Conservation (phyloP, 2,797 vertebrate genomes). For the Lacerta agilis region DNA sequence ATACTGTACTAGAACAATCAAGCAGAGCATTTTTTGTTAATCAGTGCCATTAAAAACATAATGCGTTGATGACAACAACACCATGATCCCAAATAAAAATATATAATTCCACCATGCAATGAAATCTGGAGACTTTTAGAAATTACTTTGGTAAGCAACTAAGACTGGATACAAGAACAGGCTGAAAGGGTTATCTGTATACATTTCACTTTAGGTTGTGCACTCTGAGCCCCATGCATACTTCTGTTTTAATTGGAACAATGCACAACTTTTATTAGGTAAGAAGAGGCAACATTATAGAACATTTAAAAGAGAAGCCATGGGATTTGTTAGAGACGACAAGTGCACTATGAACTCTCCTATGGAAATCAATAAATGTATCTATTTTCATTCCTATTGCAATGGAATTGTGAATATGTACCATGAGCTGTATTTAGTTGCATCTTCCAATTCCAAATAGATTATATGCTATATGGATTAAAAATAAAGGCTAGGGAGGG, state of each 20-base stretch:
- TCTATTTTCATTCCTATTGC: not conserved
- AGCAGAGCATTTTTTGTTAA: constrained; percentile 9
- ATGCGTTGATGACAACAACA: not conserved
- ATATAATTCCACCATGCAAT: not conserved
- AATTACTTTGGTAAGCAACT: not conserved
- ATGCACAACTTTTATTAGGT: not conserved
- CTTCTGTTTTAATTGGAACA: not conserved
- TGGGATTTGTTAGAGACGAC: not conserved
- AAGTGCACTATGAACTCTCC: not conserved
- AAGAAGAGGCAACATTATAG: not conserved
- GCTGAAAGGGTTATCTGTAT: not conserved
- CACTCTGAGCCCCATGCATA: not conserved
- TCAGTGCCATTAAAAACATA: not conserved
- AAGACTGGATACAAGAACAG: not conserved
- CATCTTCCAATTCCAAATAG: not conserved
- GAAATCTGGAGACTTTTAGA: not conserved
- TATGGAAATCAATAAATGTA: not conserved
- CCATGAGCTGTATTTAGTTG: not conserved
- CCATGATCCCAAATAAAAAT: not conserved
- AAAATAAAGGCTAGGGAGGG: not conserved
- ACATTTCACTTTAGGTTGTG: not conserved
- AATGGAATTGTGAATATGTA: not conserved
- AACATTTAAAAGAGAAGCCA: not conserved
- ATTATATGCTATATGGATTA: not conserved
- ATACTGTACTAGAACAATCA: not conserved